Conservation (phyloP, 2,888 invertebrate genomes). For the Rhopalosiphum nymphaeae region DNA sequence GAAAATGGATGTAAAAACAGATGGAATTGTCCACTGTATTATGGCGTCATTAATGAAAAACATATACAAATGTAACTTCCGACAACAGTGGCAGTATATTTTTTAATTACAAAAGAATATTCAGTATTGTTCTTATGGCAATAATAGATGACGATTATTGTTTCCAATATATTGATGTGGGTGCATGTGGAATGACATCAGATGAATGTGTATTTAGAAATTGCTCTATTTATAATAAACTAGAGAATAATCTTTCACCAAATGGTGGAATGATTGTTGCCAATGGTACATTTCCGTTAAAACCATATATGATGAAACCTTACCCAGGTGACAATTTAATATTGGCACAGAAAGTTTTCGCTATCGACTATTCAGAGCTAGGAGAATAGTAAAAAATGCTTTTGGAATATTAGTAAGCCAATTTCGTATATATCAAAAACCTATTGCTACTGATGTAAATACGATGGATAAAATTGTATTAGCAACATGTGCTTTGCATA, state of each 20-base stretch:
- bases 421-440: conserved; percentile 42
- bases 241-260: conserved; percentile 37
- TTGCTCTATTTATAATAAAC: neutral
- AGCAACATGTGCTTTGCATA: conserved; percentile 63
- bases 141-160: conserved; percentile 60
- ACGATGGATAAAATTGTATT: conserved; percentile 55
- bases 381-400: conserved; percentile 53
- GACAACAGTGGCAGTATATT: conserved; percentile 22
- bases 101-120: conserved; percentile 51
- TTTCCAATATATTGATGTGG: conserved; percentile 56
- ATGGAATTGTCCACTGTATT: conserved; percentile 26
- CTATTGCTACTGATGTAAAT: conserved; percentile 37
- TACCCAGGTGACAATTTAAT: conserved; percentile 20
- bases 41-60: conserved; percentile 19
- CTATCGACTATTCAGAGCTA: conserved; percentile 41
- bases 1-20: conserved; percentile 23
- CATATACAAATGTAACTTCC: neutral
- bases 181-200: conserved; percentile 44
- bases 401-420: conserved; percentile 48
- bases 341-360: conserved; percentile 44
- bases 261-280: conserved; percentile 50
- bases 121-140: conserved; percentile 57
- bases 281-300: conserved; percentile 56
- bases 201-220: conserved; percentile 44
- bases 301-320: conserved; percentile 51